phyloP scores from a whole-genome alignment of 1,140 invertebrate species.

The Trachelipus rathkii region DNA sequence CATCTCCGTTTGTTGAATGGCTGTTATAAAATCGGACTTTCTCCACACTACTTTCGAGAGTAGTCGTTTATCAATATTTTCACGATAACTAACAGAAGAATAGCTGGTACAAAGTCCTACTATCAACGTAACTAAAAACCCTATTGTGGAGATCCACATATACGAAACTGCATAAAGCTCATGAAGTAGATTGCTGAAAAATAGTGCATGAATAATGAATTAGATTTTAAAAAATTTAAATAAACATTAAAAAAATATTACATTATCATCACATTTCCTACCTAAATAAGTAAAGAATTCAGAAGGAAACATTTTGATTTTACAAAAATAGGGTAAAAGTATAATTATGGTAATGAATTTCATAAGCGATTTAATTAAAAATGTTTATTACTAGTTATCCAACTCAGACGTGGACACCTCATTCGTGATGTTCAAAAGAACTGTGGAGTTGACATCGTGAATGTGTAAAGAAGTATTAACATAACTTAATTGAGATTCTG shows the following conservation, averaged over 20 bases:
- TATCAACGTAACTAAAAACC: conserved; percentile 61
- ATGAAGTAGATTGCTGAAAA: conserved; percentile 31
- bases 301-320: neutral
- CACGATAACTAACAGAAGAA: neutral
- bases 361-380: neutral
- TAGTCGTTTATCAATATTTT: neutral
- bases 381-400: neutral
- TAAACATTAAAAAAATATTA: neutral
- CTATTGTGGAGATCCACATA: conserved; percentile 75
- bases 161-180: conserved; percentile 75
- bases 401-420: neutral
- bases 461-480: conserved; percentile 26
- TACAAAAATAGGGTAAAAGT: neutral
- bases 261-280: neutral
- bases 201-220: neutral
- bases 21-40: neutral
- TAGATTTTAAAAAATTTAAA: neutral
- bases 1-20: no score
- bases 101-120: conserved; percentile 55
- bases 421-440: neutral
- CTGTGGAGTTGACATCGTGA: neutral
- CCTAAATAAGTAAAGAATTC: neutral
- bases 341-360: neutral
- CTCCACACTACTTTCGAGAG: neutral
- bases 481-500: neutral